phyloP scores from a whole-genome alignment of 2,113 vertebrate species.

The Collichthys lucidus region DNA sequence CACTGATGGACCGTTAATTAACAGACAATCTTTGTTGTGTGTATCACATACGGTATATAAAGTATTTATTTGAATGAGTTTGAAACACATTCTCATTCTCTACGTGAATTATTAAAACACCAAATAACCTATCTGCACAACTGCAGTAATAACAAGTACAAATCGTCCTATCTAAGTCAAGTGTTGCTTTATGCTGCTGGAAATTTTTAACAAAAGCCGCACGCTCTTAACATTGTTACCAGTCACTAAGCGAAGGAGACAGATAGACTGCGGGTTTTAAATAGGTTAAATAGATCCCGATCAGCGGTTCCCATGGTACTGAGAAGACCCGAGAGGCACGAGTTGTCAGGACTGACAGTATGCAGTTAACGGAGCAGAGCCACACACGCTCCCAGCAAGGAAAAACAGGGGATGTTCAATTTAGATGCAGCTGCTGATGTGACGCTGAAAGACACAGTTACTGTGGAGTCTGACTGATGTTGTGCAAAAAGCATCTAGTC shows the following conservation, averaged over 20 bases:
- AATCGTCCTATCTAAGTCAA: not conserved
- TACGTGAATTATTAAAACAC: not conserved
- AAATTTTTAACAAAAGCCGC: not conserved
- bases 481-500: not conserved
- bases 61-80: not conserved
- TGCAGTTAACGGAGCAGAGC: constrained; percentile 34
- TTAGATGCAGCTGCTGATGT: constrained; percentile 25
- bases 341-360: constrained; percentile 22
- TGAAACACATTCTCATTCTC: not conserved
- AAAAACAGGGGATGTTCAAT: constrained; percentile 7
- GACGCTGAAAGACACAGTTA: constrained; percentile 22
- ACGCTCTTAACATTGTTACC: not conserved
- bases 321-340: constrained; percentile 11
- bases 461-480: not conserved
- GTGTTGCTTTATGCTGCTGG: not conserved
- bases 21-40: too few relatives aligned
- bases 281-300: constrained; percentile 33
- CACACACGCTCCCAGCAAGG: constrained; percentile 14
- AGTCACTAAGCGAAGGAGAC: not conserved
- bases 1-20: too few relatives aligned
- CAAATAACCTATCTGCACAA: not conserved
- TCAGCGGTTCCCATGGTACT: constrained; percentile 16
- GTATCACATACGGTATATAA: not conserved
- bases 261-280: constrained; percentile 26
- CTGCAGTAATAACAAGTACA: not conserved